Conservation (phyloP, 2,113 vertebrate genomes). For the Tonatia bakeri region DNA sequence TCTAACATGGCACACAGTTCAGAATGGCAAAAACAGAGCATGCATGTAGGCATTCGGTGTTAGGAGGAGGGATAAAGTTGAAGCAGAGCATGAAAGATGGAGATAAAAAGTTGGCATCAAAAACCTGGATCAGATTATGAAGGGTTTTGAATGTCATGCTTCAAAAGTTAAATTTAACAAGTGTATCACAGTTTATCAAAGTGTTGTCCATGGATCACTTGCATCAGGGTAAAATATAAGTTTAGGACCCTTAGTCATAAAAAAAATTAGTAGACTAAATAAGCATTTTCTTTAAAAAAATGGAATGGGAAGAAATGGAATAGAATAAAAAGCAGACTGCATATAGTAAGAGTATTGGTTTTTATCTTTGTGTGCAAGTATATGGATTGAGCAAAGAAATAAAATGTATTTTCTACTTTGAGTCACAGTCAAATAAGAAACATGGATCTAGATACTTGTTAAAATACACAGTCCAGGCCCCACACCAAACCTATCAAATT, state of each 20-base stretch:
- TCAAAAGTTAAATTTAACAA: background rate
- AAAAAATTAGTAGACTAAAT: background rate
- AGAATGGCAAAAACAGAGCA: background rate
- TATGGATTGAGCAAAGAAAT: background rate
- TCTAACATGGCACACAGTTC: background rate
- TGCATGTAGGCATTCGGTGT: background rate
- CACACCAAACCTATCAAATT: background rate
- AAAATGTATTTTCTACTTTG: background rate
- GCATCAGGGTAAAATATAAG: background rate
- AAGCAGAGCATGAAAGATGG: background rate
- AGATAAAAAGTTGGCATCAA: background rate
- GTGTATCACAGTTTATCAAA: background rate
- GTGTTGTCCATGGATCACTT: background rate
- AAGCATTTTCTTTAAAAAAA: background rate
- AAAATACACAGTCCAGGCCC: background rate
- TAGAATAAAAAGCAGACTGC: background rate
- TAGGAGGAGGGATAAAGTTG: background rate
- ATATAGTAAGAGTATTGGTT: background rate
- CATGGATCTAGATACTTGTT: background rate
- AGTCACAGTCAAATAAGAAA: background rate
- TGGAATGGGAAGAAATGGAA: background rate
- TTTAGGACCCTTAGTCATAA: background rate
- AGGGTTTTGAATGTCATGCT: background rate
- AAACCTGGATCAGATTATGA: background rate
- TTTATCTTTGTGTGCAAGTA: background rate